A percentile compares a stretch with the other conserved stretches of the same genome.
Evolutionary conservation across 2,888 invertebrate genomes (phyloP).

Genomic region (Aphidius colemani): DNA sequence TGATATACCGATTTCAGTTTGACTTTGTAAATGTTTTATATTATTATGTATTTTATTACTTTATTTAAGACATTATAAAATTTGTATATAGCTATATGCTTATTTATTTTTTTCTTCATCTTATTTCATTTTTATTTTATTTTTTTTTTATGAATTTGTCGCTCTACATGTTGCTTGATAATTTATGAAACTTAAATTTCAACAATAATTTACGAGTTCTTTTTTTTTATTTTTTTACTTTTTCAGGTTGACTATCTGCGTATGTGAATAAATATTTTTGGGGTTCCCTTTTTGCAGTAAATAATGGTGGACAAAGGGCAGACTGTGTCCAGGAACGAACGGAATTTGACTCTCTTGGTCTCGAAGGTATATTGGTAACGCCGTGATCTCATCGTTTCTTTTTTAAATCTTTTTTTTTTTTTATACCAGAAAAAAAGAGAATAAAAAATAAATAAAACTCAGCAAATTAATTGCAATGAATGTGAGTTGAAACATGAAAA

Average conservation of each 20-base stretch:
- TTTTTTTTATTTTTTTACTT: too few relatives aligned
- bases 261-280: not conserved
- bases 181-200: slow-evolving; percentile 49
- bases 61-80: too few relatives aligned
- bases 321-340: slow-evolving; percentile 22
- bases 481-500: not conserved
- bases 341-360: slow-evolving; percentile 21
- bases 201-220: slow-evolving; percentile 47
- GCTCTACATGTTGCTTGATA: slow-evolving; percentile 50
- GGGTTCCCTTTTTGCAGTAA: slow-evolving; percentile 37
- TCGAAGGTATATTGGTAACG: slow-evolving; percentile 15
- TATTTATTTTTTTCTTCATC: too few relatives aligned
- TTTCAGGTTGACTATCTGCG: too few relatives aligned
- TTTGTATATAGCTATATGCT: too few relatives aligned
- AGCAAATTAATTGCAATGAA: not conserved
- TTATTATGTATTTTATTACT: too few relatives aligned
- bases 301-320: slow-evolving; percentile 45
- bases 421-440: not conserved
- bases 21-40: slow-evolving; percentile 5
- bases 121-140: too few relatives aligned
- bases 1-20: not conserved
- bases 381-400: slow-evolving; percentile 6
- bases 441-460: not conserved
- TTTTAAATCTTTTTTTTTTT: not conserved
- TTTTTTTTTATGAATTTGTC: slow-evolving; percentile 44